Percentiles rank a stretch among this genome's conserved stretches.
Evolutionary conservation across 2,888 invertebrate genomes (phyloP).

Genomic region (Mythimna lalbum): DNA sequence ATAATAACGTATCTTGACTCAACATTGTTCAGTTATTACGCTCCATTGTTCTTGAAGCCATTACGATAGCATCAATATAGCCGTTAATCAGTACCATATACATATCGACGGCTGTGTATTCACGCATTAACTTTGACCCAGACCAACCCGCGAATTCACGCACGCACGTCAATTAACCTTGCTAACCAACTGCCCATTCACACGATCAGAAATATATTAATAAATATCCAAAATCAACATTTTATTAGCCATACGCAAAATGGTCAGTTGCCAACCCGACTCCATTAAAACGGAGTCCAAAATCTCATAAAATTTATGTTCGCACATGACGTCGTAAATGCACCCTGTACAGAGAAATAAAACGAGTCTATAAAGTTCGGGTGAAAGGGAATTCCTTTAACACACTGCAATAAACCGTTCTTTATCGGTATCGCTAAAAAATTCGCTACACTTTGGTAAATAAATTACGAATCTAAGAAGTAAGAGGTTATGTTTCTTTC

Average conservation of each 20-base stretch:
- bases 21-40: constrained; percentile 54
- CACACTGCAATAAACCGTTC: constrained; percentile 71
- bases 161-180: constrained; percentile 69
- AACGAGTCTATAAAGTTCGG: constrained; percentile 79
- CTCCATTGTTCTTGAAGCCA: constrained; percentile 60
- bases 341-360: constrained; percentile 78
- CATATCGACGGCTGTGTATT: constrained; percentile 40
- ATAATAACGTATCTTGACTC: constrained; percentile 46
- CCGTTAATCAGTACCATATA: constrained; percentile 47
- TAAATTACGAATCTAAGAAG: constrained; percentile 54
- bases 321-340: constrained; percentile 85
- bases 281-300: constrained; percentile 81
- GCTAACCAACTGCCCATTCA: constrained; percentile 49
- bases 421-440: constrained; percentile 67
- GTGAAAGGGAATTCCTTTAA: constrained; percentile 77
- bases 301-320: constrained; percentile 85
- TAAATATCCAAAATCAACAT: constrained; percentile 59
- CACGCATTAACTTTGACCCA: constrained; percentile 69
- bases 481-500: constrained; percentile 31
- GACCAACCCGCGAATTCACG: constrained; percentile 62
- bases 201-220: constrained; percentile 38
- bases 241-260: constrained; percentile 75
- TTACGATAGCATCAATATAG: constrained; percentile 63
- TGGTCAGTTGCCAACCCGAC: constrained; percentile 72
- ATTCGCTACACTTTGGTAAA: constrained; percentile 58